These are phyloP conservation scores for Rhadina sibilatrix DNA, from an alignment of 2,113 vertebrate species.

Conservation along the genomic window DNA sequence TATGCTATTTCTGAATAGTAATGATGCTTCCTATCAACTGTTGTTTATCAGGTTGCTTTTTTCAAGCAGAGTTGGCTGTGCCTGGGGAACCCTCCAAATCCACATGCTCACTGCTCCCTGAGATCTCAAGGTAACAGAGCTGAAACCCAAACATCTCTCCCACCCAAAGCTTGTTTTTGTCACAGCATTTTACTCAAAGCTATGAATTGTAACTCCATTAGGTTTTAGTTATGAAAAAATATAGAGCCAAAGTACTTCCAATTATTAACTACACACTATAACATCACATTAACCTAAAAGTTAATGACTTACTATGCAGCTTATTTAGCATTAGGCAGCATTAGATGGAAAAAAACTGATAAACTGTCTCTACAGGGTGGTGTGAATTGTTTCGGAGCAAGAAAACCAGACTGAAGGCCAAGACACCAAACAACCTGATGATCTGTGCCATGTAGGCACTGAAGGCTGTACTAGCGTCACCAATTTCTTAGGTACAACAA, in stretches of 20 bases:
- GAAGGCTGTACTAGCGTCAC: background rate
- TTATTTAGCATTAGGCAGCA: background rate
- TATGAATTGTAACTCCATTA: no score
- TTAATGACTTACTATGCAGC: background rate
- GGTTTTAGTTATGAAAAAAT: no score
- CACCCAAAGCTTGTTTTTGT: background rate
- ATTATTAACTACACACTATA: background rate
- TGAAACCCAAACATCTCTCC: background rate
- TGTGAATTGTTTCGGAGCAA: background rate
- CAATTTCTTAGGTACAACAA: background rate
- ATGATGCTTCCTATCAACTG: background rate
- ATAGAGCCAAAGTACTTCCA: background rate
- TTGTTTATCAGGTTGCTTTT: background rate
- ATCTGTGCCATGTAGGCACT: background rate
- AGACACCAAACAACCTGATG: background rate
- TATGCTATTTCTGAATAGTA: background rate
- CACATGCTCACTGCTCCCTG: background rate
- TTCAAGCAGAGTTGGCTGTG: background rate
- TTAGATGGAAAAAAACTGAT: background rate
- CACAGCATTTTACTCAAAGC: background rate
- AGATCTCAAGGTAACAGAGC: background rate
- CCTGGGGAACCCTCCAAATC: constrained; percentile 23
- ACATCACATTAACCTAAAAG: background rate
- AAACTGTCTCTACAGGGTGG: background rate
- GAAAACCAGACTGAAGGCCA: background rate